phyloP scores from a whole-genome alignment of 53 echinoderm and acorn worm genomes.

The Apostichopus leukothele region DNA sequence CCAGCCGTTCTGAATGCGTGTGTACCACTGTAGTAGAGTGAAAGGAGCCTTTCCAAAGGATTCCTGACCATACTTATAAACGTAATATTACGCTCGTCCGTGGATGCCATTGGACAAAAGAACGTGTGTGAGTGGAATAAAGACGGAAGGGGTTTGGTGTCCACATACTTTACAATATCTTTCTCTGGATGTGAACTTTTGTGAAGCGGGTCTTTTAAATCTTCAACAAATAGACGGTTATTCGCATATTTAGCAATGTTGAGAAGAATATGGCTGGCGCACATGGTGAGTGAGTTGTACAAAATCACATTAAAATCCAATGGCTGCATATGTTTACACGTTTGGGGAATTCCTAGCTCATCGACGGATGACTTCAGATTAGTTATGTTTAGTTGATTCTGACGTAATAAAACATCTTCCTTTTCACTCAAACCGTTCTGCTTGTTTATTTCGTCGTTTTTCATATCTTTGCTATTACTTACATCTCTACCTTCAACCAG shows the following conservation, averaged over 20 bases:
- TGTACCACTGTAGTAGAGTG: conserved; percentile 11
- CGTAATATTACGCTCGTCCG: conserved; percentile 14
- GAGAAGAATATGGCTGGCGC: conserved; percentile 37
- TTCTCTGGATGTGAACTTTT: conserved; percentile 31
- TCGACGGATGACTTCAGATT: neutral
- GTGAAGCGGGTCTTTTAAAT: conserved; percentile 38
- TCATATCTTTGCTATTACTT: neutral
- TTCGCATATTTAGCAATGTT: conserved; percentile 36
- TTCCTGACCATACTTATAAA: conserved; percentile 37
- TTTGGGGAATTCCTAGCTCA: neutral
- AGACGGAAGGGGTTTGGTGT: conserved; percentile 1
- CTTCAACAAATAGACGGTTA: conserved; percentile 26
- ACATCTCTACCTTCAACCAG: neutral
- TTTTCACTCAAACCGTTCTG: neutral
- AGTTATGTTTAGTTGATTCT: too few species aligned
- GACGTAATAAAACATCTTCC: neutral
- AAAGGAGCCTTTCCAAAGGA: conserved; percentile 8
- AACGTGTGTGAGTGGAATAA: conserved; percentile 19
- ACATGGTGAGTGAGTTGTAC: conserved; percentile 38
- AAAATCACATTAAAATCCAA: neutral
- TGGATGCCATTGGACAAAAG: conserved; percentile 9
- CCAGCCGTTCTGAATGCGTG: conserved; percentile 12
- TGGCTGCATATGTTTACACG: neutral
- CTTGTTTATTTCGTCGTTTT: neutral
- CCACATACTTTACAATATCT: conserved; percentile 15